A percentile compares a stretch with the other conserved stretches of the same genome.
These are phyloP conservation scores for Gnathonemus longibarbis DNA, from an alignment of 2,113 vertebrate genomes.

Conservation along the genomic window DNA sequence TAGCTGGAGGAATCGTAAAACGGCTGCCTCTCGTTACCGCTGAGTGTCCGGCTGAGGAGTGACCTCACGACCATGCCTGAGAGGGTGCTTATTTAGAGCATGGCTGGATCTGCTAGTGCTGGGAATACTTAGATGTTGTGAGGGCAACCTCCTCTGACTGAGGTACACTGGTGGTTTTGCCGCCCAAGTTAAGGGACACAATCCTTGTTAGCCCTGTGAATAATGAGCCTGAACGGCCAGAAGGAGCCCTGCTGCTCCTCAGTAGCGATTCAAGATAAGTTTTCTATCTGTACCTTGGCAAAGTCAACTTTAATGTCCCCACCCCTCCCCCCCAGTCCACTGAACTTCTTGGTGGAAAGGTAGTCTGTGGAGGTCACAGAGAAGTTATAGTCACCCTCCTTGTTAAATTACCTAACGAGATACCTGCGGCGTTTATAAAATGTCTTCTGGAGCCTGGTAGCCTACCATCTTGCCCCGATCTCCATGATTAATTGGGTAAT, in stretches of 20 bases:
- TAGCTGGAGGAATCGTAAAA: slow-evolving; percentile 4
- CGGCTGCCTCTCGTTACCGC: not conserved
- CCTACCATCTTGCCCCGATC: not conserved
- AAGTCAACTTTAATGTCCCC: not conserved
- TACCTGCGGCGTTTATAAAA: not conserved
- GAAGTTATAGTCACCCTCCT: not conserved
- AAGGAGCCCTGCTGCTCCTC: not conserved
- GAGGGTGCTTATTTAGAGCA: not conserved
- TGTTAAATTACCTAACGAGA: not conserved
- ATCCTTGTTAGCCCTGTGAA: not conserved
- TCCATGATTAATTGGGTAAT: slow-evolving; percentile 17
- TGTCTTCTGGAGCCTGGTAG: not conserved
- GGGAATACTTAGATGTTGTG: not conserved
- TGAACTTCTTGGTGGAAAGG: not conserved
- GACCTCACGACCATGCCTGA: not conserved
- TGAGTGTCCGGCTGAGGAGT: not conserved
- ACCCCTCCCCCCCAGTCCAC: not conserved
- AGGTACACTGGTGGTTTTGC: not conserved
- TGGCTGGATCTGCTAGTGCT: not conserved
- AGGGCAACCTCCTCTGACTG: not conserved
- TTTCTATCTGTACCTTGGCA: not conserved
- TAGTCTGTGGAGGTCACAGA: not conserved
- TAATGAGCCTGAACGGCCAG: not conserved
- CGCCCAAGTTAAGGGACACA: not conserved
- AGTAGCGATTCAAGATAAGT: not conserved